Percentiles rank a stretch among this genome's conserved stretches.
Conservation (phyloP, 2,113 vertebrate species). For the Sakesphorus luctuosus region DNA sequence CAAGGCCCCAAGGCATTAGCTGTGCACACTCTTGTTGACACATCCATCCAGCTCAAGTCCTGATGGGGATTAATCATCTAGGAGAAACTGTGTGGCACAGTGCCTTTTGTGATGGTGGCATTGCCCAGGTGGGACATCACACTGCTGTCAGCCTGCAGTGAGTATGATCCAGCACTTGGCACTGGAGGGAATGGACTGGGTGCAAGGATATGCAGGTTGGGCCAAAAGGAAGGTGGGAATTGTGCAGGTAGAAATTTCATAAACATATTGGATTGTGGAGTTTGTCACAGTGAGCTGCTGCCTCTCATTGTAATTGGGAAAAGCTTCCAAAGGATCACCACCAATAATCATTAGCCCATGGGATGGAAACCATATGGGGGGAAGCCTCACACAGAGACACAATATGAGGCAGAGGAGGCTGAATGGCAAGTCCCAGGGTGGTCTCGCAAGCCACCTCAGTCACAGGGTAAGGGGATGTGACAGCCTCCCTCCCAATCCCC, state of each 20-base stretch:
- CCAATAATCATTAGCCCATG: neutral
- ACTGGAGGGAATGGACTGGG: neutral
- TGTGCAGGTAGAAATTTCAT: neutral
- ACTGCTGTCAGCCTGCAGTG: neutral
- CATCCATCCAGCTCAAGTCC: neutral
- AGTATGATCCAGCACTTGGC: neutral
- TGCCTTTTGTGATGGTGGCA: neutral
- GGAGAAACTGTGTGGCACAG: accelerated
- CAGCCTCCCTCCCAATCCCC: neutral
- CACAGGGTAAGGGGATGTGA: neutral
- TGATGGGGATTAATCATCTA: neutral
- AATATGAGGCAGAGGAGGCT: neutral
- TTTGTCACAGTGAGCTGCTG: neutral
- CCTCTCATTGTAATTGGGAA: neutral
- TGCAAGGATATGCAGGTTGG: neutral
- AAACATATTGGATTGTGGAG: neutral
- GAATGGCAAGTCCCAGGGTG: neutral
- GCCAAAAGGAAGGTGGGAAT: neutral
- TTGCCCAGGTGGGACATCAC: neutral
- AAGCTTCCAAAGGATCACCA: constrained; percentile 1
- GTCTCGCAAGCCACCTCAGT: neutral
- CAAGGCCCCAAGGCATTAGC: neutral
- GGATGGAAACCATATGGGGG: neutral
- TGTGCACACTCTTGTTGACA: neutral
- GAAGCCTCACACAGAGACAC: neutral